Base-by-base conservation (phyloP, 2,113 vertebrate genomes). In the Percina caprodes region DNA sequence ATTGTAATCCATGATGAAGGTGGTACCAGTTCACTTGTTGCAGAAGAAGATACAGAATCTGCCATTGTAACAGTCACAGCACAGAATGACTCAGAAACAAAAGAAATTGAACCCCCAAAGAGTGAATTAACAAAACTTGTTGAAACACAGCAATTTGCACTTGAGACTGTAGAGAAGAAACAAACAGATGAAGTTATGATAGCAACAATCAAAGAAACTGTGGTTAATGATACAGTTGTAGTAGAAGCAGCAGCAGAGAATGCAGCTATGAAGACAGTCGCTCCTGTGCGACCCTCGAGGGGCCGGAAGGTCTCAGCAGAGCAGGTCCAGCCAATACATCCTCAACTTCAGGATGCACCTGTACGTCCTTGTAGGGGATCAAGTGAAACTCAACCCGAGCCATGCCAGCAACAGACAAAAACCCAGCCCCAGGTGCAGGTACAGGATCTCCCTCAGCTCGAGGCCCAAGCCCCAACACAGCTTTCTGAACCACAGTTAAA, bases 221-320 rank as follows among this genome's bases (percentile, higher is more conserved):
- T 56, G 14, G 59, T 69, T 16, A 67, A 55, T 58, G 82, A 85
- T 18, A 79, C 3, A 5, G 86, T 71, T 74, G 68, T 76, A 42
- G 48, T 71, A 24, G 51, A 30, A 74, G 56, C 26, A 42, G 88
- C 68, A 70, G 52, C 21, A 49, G 89, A 69, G 39, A 76, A 5
- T 24, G 55, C 75, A 67, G 74, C 46, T 33, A 70, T 69, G 14
- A 88, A 84, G 79, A 77, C 85, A 70, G 79, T 26, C 16, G 84
- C 26, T 79, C 93, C 93, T 69, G 84, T 93, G 12, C 89, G 93
- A 84, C 93, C 92, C 54, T 91, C 92, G 49, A 88, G 92, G 85
- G 91, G 91, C 11, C 61, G 87, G 9, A 91, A 84, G 45, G 54
- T 79, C 42, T 88, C 90, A 14, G 21, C 68, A 24, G 93, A 93